Conservation (phyloP, 2,113 vertebrate species). For the Anser brachyrhynchus region DNA sequence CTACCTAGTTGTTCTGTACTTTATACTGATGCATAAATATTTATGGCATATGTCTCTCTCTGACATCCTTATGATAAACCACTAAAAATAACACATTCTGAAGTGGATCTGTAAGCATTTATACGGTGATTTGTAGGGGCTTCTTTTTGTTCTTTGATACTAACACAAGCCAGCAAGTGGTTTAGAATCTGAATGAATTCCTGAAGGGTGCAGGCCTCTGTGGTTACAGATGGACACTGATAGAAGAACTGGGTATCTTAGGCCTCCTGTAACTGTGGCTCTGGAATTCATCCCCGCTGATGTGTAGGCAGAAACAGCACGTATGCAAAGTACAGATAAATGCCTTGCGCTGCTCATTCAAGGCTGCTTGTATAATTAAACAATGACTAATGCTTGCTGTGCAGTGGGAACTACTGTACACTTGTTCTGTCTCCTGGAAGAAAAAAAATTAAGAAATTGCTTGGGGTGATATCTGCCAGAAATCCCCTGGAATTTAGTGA, state of each 20-base stretch:
- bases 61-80: not conserved
- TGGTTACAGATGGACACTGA: not conserved
- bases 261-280: not conserved
- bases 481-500: not conserved
- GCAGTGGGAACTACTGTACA: not conserved
- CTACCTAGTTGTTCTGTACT: not conserved
- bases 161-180: not conserved
- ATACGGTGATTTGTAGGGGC: not conserved
- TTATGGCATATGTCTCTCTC: not conserved
- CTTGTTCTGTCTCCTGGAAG: not conserved
- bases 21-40: not conserved
- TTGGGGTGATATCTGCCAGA: not conserved
- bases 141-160: not conserved
- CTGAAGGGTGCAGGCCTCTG: not conserved
- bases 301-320: not conserved
- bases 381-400: not conserved
- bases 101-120: not conserved
- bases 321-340: not conserved
- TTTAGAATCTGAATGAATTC: not conserved
- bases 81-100: not conserved
- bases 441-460: not conserved
- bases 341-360: not conserved
- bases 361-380: not conserved
- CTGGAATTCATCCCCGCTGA: not conserved
- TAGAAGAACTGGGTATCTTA: rapidly evolving